These are phyloP conservation scores for Planococcus citri DNA, from an alignment of 1,140 invertebrate species.

Conservation along the genomic window DNA sequence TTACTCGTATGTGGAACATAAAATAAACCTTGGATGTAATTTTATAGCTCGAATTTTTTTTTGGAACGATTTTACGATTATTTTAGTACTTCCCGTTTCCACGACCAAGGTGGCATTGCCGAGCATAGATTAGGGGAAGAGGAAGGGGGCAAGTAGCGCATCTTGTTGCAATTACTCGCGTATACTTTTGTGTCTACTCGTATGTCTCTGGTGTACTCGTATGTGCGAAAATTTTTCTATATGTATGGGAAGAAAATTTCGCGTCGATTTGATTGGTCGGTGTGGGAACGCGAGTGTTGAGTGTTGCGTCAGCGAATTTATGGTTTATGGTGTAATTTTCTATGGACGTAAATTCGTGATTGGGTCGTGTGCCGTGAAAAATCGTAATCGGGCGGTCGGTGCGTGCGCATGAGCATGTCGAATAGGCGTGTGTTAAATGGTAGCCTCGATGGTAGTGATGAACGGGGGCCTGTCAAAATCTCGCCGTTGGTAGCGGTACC, in stretches of 20 bases:
- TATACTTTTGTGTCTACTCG: no score
- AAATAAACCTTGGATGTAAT: no score
- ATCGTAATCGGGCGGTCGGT: background rate
- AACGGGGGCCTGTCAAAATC: conserved; percentile 13
- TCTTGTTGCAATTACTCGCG: no score
- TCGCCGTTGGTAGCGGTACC: background rate
- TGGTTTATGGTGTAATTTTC: no score
- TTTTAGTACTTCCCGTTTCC: background rate
- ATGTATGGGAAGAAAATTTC: background rate
- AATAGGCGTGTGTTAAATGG: background rate
- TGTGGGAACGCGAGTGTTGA: no score
- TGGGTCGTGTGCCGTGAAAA: background rate
- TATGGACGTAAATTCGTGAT: no score
- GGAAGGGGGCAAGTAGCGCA: no score
- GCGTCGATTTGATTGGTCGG: no score
- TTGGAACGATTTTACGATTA: background rate
- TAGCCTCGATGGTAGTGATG: background rate
- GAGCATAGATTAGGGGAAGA: background rate
- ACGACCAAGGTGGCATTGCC: background rate
- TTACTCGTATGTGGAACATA: no score
- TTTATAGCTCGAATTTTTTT: background rate
- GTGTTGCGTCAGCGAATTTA: no score
- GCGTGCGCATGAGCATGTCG: background rate
- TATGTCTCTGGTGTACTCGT: no score
- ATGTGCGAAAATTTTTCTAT: background rate